Conservation (phyloP, 2,113 vertebrate species). For the Phasianus colchicus region DNA sequence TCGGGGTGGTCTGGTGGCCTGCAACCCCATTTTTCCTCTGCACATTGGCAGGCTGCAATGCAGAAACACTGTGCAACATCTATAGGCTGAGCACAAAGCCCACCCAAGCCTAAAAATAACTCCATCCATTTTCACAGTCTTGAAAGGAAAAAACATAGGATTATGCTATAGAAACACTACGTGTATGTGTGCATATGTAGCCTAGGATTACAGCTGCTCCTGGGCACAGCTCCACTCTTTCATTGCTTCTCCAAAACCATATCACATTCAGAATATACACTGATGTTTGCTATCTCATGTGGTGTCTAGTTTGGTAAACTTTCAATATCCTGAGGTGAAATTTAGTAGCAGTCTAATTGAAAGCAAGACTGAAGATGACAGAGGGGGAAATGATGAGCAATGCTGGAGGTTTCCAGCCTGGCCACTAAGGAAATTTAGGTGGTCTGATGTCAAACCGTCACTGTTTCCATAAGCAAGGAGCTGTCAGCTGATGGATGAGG, state of each 20-base stretch:
- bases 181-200: accelerated
- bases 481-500: conserved; percentile 49
- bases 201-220: not conserved
- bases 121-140: not conserved
- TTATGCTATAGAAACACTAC: accelerated
- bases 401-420: not conserved
- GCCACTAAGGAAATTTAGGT: not conserved
- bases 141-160: not conserved
- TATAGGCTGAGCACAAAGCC: not conserved
- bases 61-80: not conserved
- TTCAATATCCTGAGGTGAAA: not conserved
- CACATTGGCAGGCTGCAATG: not conserved
- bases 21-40: not conserved
- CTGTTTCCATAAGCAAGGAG: not conserved
- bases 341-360: accelerated
- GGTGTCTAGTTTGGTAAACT: not conserved
- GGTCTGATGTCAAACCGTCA: conserved; percentile 21
- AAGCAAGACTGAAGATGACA: not conserved
- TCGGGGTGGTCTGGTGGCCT: not conserved
- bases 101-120: not conserved
- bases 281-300: accelerated
- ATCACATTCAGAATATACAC: too few species aligned
- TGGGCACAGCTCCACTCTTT: not conserved
- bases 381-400: conserved; percentile 1
- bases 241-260: not conserved